A percentile compares a stretch with the other conserved stretches of the same genome.
phyloP scores from a whole-genome alignment of 2,888 invertebrate genomes.

The Drosophila melanocephala region DNA sequence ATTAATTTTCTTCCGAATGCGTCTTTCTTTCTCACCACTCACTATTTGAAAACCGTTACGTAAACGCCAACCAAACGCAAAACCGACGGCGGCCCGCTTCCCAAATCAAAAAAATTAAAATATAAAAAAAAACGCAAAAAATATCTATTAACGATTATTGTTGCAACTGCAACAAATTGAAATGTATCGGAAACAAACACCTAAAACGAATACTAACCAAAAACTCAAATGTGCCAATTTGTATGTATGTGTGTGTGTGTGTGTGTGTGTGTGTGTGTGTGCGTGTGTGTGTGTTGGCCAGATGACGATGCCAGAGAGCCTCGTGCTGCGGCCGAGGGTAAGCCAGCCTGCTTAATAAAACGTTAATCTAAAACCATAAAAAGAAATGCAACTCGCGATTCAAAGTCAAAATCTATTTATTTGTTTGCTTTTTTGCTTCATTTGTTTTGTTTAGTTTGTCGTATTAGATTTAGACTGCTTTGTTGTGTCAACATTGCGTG shows the following conservation, averaged over 20 bases:
- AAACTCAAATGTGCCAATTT: not conserved
- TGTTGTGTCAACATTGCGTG: slow-evolving; percentile 17
- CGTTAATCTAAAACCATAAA: slow-evolving; percentile 5
- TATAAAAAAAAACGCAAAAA: too few relatives aligned
- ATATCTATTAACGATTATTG: slow-evolving; percentile 21
- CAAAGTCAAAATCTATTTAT: slow-evolving; percentile 18
- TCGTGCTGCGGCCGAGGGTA: slow-evolving; percentile 77
- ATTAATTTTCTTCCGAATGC: slow-evolving; percentile 52
- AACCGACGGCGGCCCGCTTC: slow-evolving; percentile 33
- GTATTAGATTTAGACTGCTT: slow-evolving; percentile 18
- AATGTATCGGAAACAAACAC: slow-evolving; percentile 2
- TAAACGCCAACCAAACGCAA: slow-evolving; percentile 43
- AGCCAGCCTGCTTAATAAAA: slow-evolving; percentile 64
- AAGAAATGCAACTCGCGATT: slow-evolving; percentile 12
- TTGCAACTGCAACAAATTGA: slow-evolving; percentile 31
- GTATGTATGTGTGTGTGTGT: slow-evolving; percentile 3
- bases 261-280: not conserved
- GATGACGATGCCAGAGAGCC: slow-evolving; percentile 81
- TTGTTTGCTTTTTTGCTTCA: slow-evolving; percentile 12
- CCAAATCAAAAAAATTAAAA: not conserved
- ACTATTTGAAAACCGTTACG: slow-evolving; percentile 36
- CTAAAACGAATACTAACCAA: slow-evolving; percentile 15
- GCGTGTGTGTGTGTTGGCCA: slow-evolving; percentile 36
- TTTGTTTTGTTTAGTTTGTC: slow-evolving; percentile 13
- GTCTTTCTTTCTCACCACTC: slow-evolving; percentile 58